Evolutionary conservation across 30 jellyfish, hydroid and myxozoan genomes (phyloP).

Genomic region (Pseudorhiza aurosa): DNA sequence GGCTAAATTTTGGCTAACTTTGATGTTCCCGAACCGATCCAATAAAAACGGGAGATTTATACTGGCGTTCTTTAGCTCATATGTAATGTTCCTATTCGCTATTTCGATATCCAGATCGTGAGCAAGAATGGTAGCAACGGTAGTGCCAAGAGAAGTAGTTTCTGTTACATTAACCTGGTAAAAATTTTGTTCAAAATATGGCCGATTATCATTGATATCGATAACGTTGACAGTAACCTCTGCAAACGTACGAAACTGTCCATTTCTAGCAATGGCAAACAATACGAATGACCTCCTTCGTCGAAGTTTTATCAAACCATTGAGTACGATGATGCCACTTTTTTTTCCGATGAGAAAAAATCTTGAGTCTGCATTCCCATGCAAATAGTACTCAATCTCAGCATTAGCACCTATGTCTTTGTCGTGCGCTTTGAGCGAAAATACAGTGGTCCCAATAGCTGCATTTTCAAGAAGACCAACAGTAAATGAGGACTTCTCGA

Average conservation of each 20-base stretch:
- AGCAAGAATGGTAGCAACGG: constrained; percentile 62
- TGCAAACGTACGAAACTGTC: constrained; percentile 44
- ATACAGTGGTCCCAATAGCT: constrained; percentile 18
- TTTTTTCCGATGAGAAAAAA: constrained; percentile 28
- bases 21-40: constrained; percentile 48
- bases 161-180: constrained; percentile 64
- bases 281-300: constrained; percentile 4
- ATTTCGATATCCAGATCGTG: constrained; percentile 71
- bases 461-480: constrained; percentile 38
- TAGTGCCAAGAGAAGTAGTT: constrained; percentile 56
- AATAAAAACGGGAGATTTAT: constrained; percentile 7
- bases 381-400: constrained; percentile 35
- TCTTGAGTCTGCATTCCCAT: constrained; percentile 15
- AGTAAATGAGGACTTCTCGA: constrained; percentile 12
- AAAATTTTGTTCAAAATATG: constrained; percentile 43
- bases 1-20: background rate
- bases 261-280: constrained; percentile 63
- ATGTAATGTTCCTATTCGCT: constrained; percentile 20
- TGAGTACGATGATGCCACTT: constrained; percentile 38
- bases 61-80: background rate
- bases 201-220: constrained; percentile 82
- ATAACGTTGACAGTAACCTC: constrained; percentile 58
- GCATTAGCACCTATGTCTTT: constrained; percentile 75
- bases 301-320: background rate
- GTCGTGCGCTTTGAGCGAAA: constrained; percentile 50